phyloP scores from a whole-genome alignment of 2,888 invertebrate species.

The Onthophagus sagittarius region DNA sequence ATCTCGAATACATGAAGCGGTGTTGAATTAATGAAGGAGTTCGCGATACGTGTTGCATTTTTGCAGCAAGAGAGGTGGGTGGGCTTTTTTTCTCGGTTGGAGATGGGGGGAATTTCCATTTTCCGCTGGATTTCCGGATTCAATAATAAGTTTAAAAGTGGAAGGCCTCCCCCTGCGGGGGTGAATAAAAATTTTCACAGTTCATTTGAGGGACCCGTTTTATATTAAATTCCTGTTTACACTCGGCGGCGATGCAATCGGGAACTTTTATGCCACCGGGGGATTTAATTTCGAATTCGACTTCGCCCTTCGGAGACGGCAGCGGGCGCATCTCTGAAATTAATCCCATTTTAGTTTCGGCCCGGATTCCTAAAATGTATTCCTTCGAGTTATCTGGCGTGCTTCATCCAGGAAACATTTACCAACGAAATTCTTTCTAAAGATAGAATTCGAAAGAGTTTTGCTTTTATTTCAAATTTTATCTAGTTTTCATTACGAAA shows the following conservation, averaged over 20 bases:
- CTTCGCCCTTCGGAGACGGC: not conserved
- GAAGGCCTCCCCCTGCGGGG: constrained; percentile 8
- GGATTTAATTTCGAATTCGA: constrained; percentile 19
- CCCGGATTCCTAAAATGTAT: constrained; percentile 2
- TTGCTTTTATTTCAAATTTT: not conserved
- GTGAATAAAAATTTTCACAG: constrained; percentile 20
- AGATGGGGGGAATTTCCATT: not conserved
- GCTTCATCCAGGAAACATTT: not conserved
- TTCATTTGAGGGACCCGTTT: constrained; percentile 18
- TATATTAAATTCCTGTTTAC: constrained; percentile 25
- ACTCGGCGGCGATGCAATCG: constrained; percentile 21
- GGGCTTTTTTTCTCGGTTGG: not conserved
- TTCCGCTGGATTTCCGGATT: constrained; percentile 15
- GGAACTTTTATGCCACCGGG: constrained; percentile 11
- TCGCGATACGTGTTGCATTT: not conserved
- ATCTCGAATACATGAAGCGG: not conserved
- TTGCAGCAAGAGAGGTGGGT: not conserved
- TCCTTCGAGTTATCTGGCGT: not conserved
- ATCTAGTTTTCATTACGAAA: not conserved
- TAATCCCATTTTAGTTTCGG: constrained; percentile 25
- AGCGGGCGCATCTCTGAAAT: constrained; percentile 12
- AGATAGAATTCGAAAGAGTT: not conserved
- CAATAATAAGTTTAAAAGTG: constrained; percentile 21
- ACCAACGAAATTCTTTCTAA: not conserved
- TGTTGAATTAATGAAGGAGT: not conserved